Evolutionary conservation across 2,797 vertebrate species (phyloP).

Genomic region (Brotula barbata): DNA sequence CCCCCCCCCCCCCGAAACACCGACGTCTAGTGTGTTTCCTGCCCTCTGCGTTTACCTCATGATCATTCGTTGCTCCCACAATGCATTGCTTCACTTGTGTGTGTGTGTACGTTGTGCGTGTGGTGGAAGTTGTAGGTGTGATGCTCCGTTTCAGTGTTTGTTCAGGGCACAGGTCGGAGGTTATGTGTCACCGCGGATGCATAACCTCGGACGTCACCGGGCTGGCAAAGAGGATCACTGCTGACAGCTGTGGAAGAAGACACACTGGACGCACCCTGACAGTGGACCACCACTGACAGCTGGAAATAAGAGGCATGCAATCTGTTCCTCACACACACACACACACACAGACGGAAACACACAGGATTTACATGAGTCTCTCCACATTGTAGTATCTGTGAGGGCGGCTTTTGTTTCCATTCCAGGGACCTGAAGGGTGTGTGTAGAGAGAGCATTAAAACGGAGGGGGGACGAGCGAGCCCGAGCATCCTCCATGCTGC

Average conservation of each 20-base stretch:
- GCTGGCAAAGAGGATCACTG: constrained; percentile 16
- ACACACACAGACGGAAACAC: constrained; percentile 13
- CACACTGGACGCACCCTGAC: constrained; percentile 31
- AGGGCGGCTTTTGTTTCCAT: constrained; percentile 23
- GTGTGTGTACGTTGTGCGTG: constrained; percentile 10
- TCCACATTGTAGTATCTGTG: constrained; percentile 10
- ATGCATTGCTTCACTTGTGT: background rate
- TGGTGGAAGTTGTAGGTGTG: background rate
- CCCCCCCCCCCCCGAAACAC: too few species aligned
- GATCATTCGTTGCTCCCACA: background rate
- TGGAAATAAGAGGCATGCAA: constrained; percentile 19
- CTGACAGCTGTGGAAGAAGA: constrained; percentile 6
- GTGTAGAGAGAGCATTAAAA: background rate
- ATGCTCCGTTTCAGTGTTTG: constrained; percentile 32
- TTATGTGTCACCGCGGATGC: constrained; percentile 35
- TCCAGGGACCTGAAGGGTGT: constrained; percentile 15
- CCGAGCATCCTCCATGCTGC: background rate
- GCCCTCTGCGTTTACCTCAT: constrained; percentile 24
- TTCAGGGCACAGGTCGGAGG: constrained; percentile 35
- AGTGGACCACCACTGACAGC: constrained; percentile 6
- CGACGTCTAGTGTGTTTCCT: too few species aligned
- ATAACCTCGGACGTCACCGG: background rate
- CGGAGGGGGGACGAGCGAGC: background rate
- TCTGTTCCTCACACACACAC: constrained; percentile 7
- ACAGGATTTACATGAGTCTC: constrained; percentile 7